Evolutionary conservation across 2,113 vertebrate genomes (phyloP), one percentile per base, ranked within the genome.

Genomic region (Corythornis cristatus): DNA sequence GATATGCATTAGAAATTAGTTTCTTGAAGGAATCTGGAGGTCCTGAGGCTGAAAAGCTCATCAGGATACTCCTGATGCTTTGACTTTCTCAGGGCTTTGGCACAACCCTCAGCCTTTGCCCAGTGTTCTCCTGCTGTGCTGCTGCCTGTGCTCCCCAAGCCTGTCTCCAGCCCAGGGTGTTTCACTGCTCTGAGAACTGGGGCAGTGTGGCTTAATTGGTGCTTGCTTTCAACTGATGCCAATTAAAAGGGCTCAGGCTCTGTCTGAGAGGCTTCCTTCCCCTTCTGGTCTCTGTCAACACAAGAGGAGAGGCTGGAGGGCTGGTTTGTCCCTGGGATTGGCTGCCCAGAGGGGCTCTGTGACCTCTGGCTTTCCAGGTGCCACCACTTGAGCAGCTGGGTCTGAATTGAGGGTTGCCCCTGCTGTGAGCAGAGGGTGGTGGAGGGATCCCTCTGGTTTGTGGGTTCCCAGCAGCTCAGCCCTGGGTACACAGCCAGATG

Each of bases 241-340:
- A 93, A 95, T 95, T 95, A 96, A 56, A 94, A 96, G 80, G 88
- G 73, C 86, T 95, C 88, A 8, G 86, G 77, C 90, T 86, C 73
- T 79, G 92, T 82, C 87, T 89, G 89, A 72, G 92, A 86, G 54
- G 77, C 43, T 78, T 83, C 76, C 64, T 60, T 76, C 62, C 42
- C 67, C n/a, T 82, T 25, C 56, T 70, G 1, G 1, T 56, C 50
- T 62, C 74, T 0, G 45, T 77, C 48, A 95, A 86, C 76, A 80
- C 1, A 0, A 64, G 66, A 29, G 74, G 31, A 67, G 42, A 68
- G 83, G 67, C 86, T 31, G 54, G 40, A 67, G 57, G 37, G 83
- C 60, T 46, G 83, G 48, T 67, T 33, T 68, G 48, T 15, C 42
- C 4, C 1, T 65, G 80, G 73, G 76, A 57, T 58, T 2, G 1